Evolutionary conservation across 2,888 invertebrate genomes (phyloP), one percentile per base, ranked within the genome.

Genomic region (Ceriagrion tenellum): DNA sequence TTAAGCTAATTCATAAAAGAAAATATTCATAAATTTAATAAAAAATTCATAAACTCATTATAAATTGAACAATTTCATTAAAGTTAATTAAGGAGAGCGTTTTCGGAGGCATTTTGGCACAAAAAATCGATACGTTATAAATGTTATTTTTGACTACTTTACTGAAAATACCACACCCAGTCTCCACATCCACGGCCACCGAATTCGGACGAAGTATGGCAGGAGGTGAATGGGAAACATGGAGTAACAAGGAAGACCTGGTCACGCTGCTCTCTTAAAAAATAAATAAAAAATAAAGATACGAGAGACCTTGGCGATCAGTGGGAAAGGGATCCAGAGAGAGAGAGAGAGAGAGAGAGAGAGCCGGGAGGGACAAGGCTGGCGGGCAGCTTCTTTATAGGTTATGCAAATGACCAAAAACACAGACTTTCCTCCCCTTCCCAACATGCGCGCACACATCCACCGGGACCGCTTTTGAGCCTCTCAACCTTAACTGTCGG

Each of bases 381-480:
- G 81, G 81, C 81, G 16, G 81, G 18, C 8, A 81, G 35, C 81
- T 81, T 81, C 81, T 81, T 81, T 81, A 35, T 18, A 23, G 81
- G 81, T 35, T 81, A 81, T 81, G 81, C 81, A 81, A 81, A 81
- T 81, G 30, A 81, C 30, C 81, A 35, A 81, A 81, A 81, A 35
- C 81, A 81, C 81, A 35, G 16, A 23, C 16, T 81, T 35, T 81
- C 81, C 81, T 0, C 13, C 81, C 81, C 35, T 81, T 35, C 81
- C 81, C 13, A 30, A 10, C 12, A 16, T n/a, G 16, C 30, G n/a
- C 81, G 1, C 47, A 16, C 35, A 23, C 81, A 26, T n/a, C 30
- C 47, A 4, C 2, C 12, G 81, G 35, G 81, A 81, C 30, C 30
- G 81, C 81, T 81, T 81, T 12, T 81, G 81, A 81, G 81, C 81